Evolutionary conservation across 1,140 invertebrate species (phyloP).

Genomic region (Centruroides sculpturatus): DNA sequence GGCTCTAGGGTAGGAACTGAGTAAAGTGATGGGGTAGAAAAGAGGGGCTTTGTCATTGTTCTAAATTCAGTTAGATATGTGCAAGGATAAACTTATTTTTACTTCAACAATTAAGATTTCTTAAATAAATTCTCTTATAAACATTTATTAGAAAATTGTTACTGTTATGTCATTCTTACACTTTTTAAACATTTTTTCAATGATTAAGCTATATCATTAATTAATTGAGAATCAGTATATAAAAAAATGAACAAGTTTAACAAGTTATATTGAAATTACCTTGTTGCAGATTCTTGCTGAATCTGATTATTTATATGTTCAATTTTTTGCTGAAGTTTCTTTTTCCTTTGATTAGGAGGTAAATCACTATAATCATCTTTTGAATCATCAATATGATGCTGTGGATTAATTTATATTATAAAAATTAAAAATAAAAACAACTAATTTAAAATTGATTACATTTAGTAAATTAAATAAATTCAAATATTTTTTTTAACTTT

Average conservation of each 20-base stretch:
- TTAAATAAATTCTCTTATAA: no score
- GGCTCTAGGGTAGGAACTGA: no score
- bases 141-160: no score
- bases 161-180: no score
- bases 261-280: slow-evolving; percentile 26
- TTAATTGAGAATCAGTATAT: neutral
- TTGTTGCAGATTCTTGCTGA: slow-evolving; percentile 77
- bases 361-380: slow-evolving; percentile 72
- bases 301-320: slow-evolving; percentile 76
- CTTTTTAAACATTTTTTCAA: no score
- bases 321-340: slow-evolving; percentile 78
- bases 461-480: neutral
- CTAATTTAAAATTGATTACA: neutral
- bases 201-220: neutral
- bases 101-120: no score
- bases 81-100: no score
- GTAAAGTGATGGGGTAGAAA: no score
- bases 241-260: neutral
- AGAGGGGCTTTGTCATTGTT: no score
- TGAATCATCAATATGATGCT: neutral
- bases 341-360: slow-evolving; percentile 91
- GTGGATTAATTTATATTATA: neutral
- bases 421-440: neutral
- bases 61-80: no score
- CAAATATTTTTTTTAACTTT: neutral